Percentiles rank a stretch among this genome's conserved stretches.
phyloP scores from a whole-genome alignment of 2,797 vertebrate genomes.

The Aulostomus chinensis region DNA sequence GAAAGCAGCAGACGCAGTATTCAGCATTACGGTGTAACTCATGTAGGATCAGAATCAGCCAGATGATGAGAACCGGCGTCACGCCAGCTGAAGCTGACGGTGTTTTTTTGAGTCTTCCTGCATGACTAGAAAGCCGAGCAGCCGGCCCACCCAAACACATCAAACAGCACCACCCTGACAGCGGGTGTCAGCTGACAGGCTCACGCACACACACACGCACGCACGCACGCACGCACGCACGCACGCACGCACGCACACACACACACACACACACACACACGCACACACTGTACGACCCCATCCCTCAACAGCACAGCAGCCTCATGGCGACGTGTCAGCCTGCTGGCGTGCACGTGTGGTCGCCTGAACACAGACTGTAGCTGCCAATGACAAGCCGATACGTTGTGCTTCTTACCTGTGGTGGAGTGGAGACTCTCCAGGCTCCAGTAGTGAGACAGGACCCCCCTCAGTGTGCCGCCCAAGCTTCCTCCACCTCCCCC shows the following conservation, averaged over 20 bases:
- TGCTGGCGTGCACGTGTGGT: neutral
- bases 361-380: no score
- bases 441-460: constrained; percentile 93
- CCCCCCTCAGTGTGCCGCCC: constrained; percentile 83
- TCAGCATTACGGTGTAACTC: no score
- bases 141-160: constrained; percentile 42
- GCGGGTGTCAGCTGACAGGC: constrained; percentile 27
- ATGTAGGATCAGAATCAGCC: no score
- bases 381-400: no score
- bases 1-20: no score
- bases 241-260: neutral
- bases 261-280: neutral
- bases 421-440: constrained; percentile 94
- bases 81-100: no score
- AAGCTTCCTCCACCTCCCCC: constrained; percentile 66
- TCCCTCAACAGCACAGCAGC: constrained; percentile 16
- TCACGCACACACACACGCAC: constrained; percentile 1
- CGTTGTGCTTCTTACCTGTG: constrained; percentile 83
- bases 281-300: neutral
- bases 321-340: constrained; percentile 3
- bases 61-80: no score
- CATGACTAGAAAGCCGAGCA: constrained; percentile 6
- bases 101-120: no score
- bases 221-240: no score
- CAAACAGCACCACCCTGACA: constrained; percentile 12